A percentile compares a stretch with the other conserved stretches of the same genome.
phyloP scores from a whole-genome alignment of 2,888 invertebrate species.

The Rhabditoides inermis region DNA sequence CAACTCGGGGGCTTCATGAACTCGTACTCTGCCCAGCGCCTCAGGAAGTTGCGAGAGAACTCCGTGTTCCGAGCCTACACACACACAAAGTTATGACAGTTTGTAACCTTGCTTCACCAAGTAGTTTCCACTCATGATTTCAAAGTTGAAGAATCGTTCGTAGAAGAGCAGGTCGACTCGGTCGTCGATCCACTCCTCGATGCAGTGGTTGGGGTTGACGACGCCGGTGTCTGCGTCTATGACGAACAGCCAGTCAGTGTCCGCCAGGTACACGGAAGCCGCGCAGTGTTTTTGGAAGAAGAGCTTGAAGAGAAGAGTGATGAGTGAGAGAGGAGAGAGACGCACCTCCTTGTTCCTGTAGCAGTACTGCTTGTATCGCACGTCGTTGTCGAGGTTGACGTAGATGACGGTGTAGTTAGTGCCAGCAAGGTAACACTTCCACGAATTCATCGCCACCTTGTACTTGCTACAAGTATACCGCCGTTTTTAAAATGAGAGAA shows the following conservation, averaged over 20 bases:
- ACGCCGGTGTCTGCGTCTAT: slow-evolving; percentile 50
- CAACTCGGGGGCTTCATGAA: slow-evolving; percentile 36
- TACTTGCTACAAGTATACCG: slow-evolving; percentile 33
- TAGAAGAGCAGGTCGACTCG: slow-evolving; percentile 48
- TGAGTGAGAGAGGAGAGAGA: not conserved
- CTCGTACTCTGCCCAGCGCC: slow-evolving; percentile 37
- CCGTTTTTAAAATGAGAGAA: not conserved
- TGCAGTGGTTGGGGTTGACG: slow-evolving; percentile 51
- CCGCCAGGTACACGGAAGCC: slow-evolving; percentile 43
- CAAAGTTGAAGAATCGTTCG: slow-evolving; percentile 51
- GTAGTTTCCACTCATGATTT: slow-evolving; percentile 50
- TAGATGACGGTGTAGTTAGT: slow-evolving; percentile 40
- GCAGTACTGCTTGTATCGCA: slow-evolving; percentile 27
- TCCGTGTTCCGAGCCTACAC: slow-evolving; percentile 28
- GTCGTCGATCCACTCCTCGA: slow-evolving; percentile 50
- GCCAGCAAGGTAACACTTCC: slow-evolving; percentile 43
- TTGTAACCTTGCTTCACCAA: slow-evolving; percentile 18
- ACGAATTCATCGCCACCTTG: slow-evolving; percentile 38
- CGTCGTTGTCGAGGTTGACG: slow-evolving; percentile 41
- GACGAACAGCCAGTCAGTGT: slow-evolving; percentile 50
- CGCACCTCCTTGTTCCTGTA: slow-evolving; percentile 32
- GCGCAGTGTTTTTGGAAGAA: slow-evolving; percentile 51
- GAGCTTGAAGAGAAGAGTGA: slow-evolving; percentile 38
- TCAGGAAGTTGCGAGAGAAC: slow-evolving; percentile 23
- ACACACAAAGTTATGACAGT: no score